phyloP scores from a whole-genome alignment of 2,888 invertebrate species.

The Geophilus truncorum region DNA sequence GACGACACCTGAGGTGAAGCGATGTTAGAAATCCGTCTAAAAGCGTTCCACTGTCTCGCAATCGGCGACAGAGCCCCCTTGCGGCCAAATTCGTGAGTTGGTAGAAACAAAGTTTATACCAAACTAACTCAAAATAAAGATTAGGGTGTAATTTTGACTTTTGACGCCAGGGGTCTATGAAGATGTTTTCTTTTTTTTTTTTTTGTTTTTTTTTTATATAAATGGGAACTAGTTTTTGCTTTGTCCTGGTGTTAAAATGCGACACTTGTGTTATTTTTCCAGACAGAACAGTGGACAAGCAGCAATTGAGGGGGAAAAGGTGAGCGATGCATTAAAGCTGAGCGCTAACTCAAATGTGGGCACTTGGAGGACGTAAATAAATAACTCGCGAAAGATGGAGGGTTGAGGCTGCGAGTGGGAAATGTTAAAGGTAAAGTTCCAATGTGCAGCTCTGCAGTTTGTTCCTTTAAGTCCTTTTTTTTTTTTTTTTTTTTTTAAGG shows the following conservation, averaged over 20 bases:
- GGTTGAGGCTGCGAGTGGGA: too few relatives aligned
- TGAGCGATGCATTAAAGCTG: neutral
- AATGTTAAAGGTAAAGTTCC: neutral
- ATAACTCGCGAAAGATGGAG: too few relatives aligned
- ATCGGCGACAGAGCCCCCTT: neutral
- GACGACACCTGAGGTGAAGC: constrained; percentile 1
- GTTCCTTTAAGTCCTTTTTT: too few relatives aligned
- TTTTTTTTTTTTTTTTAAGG: too few relatives aligned
- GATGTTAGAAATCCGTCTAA: neutral
- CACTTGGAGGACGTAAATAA: neutral
- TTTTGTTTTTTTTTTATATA: neutral
- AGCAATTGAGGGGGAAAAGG: neutral
- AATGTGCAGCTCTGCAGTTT: neutral
- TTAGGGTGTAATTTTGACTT: neutral
- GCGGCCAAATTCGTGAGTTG: neutral
- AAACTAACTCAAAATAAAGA: neutral
- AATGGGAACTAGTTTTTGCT: neutral
- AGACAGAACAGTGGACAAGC: neutral
- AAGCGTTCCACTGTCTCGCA: constrained; percentile 5
- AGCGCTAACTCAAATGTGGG: neutral
- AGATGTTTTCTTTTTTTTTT: neutral
- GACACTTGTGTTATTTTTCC: neutral
- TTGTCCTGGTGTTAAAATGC: neutral
- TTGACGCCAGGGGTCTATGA: neutral
- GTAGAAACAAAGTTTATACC: neutral